Evolutionary conservation across 2,113 vertebrate genomes (phyloP), one percentile per base, ranked within the genome.

Genomic region (Melanostigma gelatinosum): DNA sequence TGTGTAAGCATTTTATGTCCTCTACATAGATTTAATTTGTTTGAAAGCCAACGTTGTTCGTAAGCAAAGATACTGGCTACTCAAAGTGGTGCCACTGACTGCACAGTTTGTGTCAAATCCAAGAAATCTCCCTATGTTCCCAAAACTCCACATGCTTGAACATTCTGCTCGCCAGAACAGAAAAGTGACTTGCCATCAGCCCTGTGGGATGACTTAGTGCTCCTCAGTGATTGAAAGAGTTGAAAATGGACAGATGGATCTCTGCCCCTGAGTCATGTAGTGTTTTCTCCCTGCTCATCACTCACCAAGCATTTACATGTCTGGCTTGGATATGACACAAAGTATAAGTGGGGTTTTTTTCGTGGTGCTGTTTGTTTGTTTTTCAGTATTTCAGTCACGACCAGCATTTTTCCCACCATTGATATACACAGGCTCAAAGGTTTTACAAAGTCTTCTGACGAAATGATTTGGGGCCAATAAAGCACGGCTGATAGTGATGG

Each of bases 191-290:
- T 60, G 20, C 36, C 7, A n/a, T 77, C 57, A 27, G 13, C 32
- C 57, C 58, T 65, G 60, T 22, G 77, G 54, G 60, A 77, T 16
- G 60, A 67, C 58, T 4, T 12, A 5, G 15, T 1, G 13, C 61
- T 74, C 15, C 32, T 13, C 36, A 16, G 5, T 61, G 69, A 64
- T 71, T 55, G 32, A 77, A 70, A 38, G 29, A 32, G 69, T 67
- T 72, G 36, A 76, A 65, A 77, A 71, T 58, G 60, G 70, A 79
- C 87, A 75, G 78, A 82, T 75, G 75, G 55, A 62, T 73, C 27
- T 62, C 46, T 67, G 66, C 36, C 77, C 13, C 29, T 48, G 52
- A 34, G 68, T 57, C 68, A 57, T 57, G 48, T 64, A 52, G 72
- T 38, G 63, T 70, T 72, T 85, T 54, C 61, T 68, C 24, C 4